These are phyloP conservation scores for Mus spretus DNA, from an alignment of 2,797 vertebrate genomes.

Conservation along the genomic window DNA sequence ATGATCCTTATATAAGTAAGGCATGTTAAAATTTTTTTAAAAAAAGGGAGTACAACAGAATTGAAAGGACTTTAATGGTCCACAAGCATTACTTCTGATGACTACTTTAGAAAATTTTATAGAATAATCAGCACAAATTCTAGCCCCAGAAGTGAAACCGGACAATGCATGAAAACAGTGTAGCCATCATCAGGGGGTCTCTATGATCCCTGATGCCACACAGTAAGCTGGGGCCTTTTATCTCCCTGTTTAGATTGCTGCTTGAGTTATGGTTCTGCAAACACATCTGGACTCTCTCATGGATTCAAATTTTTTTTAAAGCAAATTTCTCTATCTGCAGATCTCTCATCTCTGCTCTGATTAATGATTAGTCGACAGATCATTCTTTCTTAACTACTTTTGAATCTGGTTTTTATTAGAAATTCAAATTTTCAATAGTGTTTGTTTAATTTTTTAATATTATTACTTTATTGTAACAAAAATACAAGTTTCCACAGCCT, in stretches of 20 bases:
- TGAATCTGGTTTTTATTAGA: not conserved
- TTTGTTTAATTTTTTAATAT: not conserved
- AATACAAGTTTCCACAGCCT: not conserved
- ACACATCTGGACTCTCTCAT: not conserved
- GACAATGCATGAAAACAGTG: not conserved
- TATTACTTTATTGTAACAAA: not conserved
- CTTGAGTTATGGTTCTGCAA: not conserved
- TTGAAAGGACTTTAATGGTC: not conserved
- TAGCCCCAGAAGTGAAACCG: not conserved
- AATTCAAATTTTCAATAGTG: not conserved
- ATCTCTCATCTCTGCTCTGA: not conserved
- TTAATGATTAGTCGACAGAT: not conserved
- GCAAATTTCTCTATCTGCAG: not conserved
- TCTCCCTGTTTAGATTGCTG: not conserved
- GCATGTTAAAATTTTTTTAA: not conserved
- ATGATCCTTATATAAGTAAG: not conserved
- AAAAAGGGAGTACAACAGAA: not conserved
- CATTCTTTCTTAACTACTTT: not conserved
- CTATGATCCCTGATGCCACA: not conserved
- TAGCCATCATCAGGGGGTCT: not conserved
- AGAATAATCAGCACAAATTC: not conserved
- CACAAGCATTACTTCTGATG: not conserved
- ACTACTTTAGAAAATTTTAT: not conserved
- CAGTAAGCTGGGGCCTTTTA: not conserved
- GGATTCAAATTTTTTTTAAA: slow-evolving; percentile 35